phyloP scores from a whole-genome alignment of 2,113 vertebrate species.

The Cheirogaleus medius region DNA sequence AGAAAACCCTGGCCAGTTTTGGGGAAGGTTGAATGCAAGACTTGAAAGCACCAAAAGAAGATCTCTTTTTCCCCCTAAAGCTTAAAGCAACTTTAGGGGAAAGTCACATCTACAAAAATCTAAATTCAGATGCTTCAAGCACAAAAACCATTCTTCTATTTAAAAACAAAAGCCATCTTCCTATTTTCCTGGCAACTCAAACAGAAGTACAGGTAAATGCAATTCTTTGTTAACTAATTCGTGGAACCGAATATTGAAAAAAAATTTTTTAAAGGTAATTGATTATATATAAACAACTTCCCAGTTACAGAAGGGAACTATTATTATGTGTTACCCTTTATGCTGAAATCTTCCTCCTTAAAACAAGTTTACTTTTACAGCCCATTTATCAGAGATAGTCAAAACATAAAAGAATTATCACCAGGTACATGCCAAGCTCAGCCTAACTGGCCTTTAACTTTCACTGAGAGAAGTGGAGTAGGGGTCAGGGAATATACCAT shows the following conservation, averaged over 20 bases:
- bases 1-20: background rate
- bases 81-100: background rate
- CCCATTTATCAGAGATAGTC: background rate
- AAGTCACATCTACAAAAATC: background rate
- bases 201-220: background rate
- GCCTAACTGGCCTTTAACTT: background rate
- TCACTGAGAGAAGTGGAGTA: background rate
- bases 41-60: background rate
- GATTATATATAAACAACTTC: background rate
- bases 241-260: background rate
- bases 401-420: background rate
- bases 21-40: background rate
- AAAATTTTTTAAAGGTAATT: background rate
- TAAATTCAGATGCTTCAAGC: background rate
- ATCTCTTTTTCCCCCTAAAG: background rate
- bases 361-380: background rate
- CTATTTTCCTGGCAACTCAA: background rate
- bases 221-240: background rate
- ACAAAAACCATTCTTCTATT: background rate
- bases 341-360: background rate
- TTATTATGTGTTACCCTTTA: background rate
- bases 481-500: rapidly evolving
- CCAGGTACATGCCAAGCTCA: background rate
- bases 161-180: background rate
- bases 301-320: background rate